Base-by-base conservation (phyloP, 2,113 vertebrate genomes). In the Hystrix brachyura region DNA sequence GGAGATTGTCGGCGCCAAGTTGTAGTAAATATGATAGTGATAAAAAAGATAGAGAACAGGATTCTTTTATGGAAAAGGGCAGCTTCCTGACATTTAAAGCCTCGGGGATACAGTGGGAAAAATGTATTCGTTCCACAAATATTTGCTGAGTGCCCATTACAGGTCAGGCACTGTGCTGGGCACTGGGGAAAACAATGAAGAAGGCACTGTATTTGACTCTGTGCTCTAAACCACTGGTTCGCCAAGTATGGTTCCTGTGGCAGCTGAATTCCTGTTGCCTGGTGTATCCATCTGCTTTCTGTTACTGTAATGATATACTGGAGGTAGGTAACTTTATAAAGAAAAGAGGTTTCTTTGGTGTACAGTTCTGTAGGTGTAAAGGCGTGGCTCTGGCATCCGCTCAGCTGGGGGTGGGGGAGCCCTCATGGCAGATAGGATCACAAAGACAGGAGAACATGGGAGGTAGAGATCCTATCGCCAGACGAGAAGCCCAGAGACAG, bases 1-100 rank as follows among this genome's bases (percentile, higher is more conserved):
- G 97, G 94, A 97, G 97, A 95, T 97, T 97, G 95, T 89, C 25
- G 0, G 55, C 57, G 17, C 95, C 97, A 96, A 93, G 87, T 90
- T 96, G 96, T 91, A 98, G 98, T 98, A 98, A 98, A 98, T 98
- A 98, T 12, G 9, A 9, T n/a, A 91, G 98, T 0, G 62, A 98
- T 98, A 98, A 98, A 97, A 97, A 95, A 98, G 88, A 80, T 94
- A 84, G 1, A 95, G 97, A 95, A 98, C 69, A 69, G 74, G 48
- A 69, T 48, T 38, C 78, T 97, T 96, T 95, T 94, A 97, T 90
- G 72, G 82, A 83, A 89, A 97, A 0, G 4, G 72, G 82, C 93
- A 95, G 81, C n/a, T 96, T 96, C 62, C 87, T 74, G 78, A 93
- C 95, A 95, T 90, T 67, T 57, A 92, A 96, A 92, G 87, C 90